A percentile compares a stretch with the other conserved stretches of the same genome.
phyloP scores from a whole-genome alignment of 1,140 invertebrate genomes.

The Ladona fulva region DNA sequence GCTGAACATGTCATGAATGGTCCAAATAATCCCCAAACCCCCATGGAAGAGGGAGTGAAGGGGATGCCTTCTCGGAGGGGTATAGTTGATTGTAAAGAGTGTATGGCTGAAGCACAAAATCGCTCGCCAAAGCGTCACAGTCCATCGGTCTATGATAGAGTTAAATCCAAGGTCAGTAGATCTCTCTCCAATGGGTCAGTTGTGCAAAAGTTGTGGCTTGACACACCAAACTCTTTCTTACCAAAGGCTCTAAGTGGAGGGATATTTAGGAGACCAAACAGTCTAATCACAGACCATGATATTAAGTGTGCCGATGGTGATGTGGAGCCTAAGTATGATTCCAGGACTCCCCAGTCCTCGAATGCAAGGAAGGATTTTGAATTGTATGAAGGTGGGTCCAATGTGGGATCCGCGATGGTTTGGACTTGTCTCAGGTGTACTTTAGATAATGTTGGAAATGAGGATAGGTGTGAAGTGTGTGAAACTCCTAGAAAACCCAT shows the following conservation, averaged over 20 bases:
- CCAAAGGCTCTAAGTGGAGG: slow-evolving; percentile 18
- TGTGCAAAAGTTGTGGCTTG: slow-evolving; percentile 29
- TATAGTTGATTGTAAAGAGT: slow-evolving; percentile 16
- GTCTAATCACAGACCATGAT: slow-evolving; percentile 21
- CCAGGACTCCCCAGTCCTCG: not conserved
- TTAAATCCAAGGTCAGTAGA: slow-evolving; percentile 47
- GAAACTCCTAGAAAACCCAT: slow-evolving; percentile 46
- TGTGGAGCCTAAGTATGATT: not conserved
- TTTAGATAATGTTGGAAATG: slow-evolving; percentile 41
- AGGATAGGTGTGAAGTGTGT: slow-evolving; percentile 51
- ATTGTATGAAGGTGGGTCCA: not conserved
- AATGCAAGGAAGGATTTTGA: not conserved
- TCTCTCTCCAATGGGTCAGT: slow-evolving; percentile 41
- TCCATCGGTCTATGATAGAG: slow-evolving; percentile 47
- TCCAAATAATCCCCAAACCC: not conserved
- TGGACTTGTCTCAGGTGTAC: slow-evolving; percentile 53
- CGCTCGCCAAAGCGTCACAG: slow-evolving; percentile 44
- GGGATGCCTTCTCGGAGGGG: not conserved
- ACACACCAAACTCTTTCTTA: slow-evolving; percentile 16
- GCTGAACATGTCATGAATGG: not conserved
- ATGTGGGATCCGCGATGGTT: slow-evolving; percentile 23
- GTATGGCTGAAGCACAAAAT: slow-evolving; percentile 21
- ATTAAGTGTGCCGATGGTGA: slow-evolving; percentile 12
- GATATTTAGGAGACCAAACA: slow-evolving; percentile 22
- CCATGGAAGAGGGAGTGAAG: not conserved